Percentiles rank a stretch among this genome's conserved stretches.
Evolutionary conservation across 2,113 vertebrate species (phyloP).

Genomic region (Hippoglossus stenolepis): DNA sequence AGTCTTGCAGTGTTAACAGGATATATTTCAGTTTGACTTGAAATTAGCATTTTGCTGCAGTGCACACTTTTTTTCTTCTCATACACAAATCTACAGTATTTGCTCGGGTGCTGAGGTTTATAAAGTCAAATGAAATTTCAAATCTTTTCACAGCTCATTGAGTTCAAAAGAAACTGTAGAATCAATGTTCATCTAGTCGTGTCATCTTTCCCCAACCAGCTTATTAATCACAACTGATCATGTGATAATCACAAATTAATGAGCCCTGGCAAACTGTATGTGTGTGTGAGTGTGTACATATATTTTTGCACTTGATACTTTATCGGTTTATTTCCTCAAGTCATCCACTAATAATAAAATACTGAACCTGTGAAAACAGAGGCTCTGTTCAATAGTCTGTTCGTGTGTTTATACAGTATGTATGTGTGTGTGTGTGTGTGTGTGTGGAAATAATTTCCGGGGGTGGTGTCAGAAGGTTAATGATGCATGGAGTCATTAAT

Average conservation of each 20-base stretch:
- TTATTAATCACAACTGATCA: conserved; percentile 51
- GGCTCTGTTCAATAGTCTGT: background rate
- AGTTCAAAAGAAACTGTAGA: conserved; percentile 36
- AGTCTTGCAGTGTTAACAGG: background rate
- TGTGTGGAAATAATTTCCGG: conserved; percentile 23
- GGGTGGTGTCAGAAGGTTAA: conserved; percentile 53
- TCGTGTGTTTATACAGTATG: background rate
- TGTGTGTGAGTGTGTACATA: background rate
- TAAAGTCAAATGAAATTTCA: background rate
- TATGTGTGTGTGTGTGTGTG: conserved; percentile 4
- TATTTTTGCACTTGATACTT: background rate
- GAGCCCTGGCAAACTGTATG: conserved; percentile 10
- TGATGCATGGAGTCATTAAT: conserved; percentile 54
- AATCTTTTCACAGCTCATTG: conserved; percentile 35
- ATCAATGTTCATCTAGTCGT: conserved; percentile 40
- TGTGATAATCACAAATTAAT: conserved; percentile 52
- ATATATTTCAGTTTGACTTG: background rate
- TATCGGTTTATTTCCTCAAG: background rate
- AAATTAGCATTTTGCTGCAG: background rate
- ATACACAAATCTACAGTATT: background rate
- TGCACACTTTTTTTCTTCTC: background rate
- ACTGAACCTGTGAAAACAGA: background rate
- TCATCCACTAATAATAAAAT: background rate
- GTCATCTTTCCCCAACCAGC: background rate
- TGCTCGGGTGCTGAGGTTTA: background rate